phyloP scores from a whole-genome alignment of 92 coral and sea anemone species.

The Paragorgia papillata region DNA sequence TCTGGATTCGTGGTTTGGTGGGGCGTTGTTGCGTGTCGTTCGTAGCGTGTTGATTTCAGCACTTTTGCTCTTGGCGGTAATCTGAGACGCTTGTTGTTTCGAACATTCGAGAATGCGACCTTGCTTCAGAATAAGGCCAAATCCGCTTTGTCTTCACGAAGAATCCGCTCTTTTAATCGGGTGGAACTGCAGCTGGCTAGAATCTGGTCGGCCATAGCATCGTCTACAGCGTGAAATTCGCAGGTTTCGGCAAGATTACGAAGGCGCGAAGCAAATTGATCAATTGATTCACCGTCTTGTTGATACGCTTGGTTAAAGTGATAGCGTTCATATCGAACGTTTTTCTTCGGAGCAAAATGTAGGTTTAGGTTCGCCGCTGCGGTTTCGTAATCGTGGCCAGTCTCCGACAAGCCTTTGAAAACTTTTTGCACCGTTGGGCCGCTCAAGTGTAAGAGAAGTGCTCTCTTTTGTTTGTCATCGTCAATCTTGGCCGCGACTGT shows the following conservation, averaged over 20 bases:
- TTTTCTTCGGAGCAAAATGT: constrained; percentile 41
- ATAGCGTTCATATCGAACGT: constrained; percentile 40
- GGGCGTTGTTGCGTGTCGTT: not conserved
- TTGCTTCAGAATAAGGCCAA: constrained; percentile 38
- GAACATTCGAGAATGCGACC: constrained; percentile 40
- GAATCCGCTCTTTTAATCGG: constrained; percentile 48
- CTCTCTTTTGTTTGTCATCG: constrained; percentile 34
- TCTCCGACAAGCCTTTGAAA: constrained; percentile 32
- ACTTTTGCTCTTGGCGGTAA: constrained; percentile 8
- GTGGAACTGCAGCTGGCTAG: no score
- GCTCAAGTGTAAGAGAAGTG: constrained; percentile 37
- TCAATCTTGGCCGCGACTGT: constrained; percentile 29
- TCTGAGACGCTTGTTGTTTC: constrained; percentile 45
- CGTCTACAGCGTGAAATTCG: constrained; percentile 38
- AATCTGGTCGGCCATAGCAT: constrained; percentile 45
- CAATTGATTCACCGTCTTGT: constrained; percentile 46
- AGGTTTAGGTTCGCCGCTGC: constrained; percentile 37
- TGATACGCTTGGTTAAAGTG: constrained; percentile 44
- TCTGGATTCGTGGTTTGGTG: not conserved
- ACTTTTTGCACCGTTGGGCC: constrained; percentile 45
- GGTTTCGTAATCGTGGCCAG: constrained; percentile 36
- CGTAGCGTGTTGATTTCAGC: constrained; percentile 29
- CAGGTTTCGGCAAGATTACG: constrained; percentile 43
- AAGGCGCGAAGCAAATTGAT: constrained; percentile 34
- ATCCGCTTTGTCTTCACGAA: constrained; percentile 46